phyloP scores from a whole-genome alignment of 2,113 vertebrate genomes.

The Salminus brasiliensis region DNA sequence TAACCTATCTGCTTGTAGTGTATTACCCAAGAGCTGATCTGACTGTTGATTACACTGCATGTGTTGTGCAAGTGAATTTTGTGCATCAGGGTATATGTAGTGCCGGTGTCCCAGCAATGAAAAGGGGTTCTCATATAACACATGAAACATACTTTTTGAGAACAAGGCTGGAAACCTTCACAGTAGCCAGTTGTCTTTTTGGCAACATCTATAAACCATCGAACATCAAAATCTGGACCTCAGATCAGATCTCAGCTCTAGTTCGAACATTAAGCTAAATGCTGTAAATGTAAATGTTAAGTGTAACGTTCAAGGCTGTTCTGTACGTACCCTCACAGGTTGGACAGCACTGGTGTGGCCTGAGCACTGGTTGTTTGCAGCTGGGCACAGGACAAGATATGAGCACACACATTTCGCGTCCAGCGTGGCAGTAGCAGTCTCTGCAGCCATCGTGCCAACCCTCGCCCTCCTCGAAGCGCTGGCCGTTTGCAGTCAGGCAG shows the following conservation, averaged over 20 bases:
- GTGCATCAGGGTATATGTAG: no score
- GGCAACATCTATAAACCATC: not conserved
- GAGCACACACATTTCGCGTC: slow-evolving; percentile 81
- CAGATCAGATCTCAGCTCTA: no score
- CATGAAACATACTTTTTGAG: no score
- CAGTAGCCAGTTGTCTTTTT: not conserved
- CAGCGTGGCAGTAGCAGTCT: slow-evolving; percentile 79
- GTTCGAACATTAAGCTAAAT: no score
- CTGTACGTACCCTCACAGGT: slow-evolving; percentile 75
- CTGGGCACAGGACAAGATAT: slow-evolving; percentile 78
- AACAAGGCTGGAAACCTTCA: no score
- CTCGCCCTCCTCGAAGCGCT: slow-evolving; percentile 72
- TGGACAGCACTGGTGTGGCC: slow-evolving; percentile 78
- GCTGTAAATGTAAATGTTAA: no score
- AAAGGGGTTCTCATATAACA: no score
- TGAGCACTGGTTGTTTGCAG: slow-evolving; percentile 75
- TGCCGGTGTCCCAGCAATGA: no score
- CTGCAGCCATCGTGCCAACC: slow-evolving; percentile 82
- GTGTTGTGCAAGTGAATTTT: no score
- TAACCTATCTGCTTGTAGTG: no score
- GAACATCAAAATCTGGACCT: not conserved
- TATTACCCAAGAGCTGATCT: no score
- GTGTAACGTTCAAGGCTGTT: not conserved
- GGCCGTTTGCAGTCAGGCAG: slow-evolving; percentile 75
- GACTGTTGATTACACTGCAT: no score